Base-by-base conservation (phyloP, 2,888 invertebrate genomes). In the Timema cristinae region DNA sequence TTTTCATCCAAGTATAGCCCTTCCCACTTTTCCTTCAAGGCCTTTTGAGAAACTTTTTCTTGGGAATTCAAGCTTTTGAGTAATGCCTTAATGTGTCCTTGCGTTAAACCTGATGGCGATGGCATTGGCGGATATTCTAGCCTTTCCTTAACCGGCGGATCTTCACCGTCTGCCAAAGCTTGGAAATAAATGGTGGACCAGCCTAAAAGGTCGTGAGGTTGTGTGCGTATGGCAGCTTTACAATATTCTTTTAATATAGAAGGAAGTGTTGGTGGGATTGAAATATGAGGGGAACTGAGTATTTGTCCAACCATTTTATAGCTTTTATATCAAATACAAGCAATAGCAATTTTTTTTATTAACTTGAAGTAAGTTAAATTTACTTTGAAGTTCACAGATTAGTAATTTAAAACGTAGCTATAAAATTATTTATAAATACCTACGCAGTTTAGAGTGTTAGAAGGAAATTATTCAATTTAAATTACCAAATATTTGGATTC, bases 221-320 rank as follows among this genome's bases (percentile, higher is more conserved):
- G 95, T 5, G 94, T 94, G 78, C 93, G 88, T 72, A 96, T 95
- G 0, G 95, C 95, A 51, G 95, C 94, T 86, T 95, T 95, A 63
- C 94, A 94, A 79, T 90, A 96, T 79, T 92, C 90, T 81, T 95
- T 93, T 71, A 95, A 82, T 69, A 95, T 90, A 79, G 90, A 90
- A 0, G 95, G 95, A 78, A 93, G 88, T 76, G 89, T 89, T 0
- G 93, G 91, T 0, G 95, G 95, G 72, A 95, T 91, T 69, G 89
- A 87, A 49, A 95, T 93, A 82, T 93, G 92, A 82, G 93, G 90
- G 0, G 91, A 89, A 82, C 90, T 91, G 84, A 91, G 93, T 85
- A 91, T 89, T 75, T 90, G 89, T 73, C 92, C 91, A 47, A 88
- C 82, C 8, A 89, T 32, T 32, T 32, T 32, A 32, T 32, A 32